These are phyloP conservation scores for Spodoptera litura DNA, from an alignment of 1,140 invertebrate species.

Conservation along the genomic window DNA sequence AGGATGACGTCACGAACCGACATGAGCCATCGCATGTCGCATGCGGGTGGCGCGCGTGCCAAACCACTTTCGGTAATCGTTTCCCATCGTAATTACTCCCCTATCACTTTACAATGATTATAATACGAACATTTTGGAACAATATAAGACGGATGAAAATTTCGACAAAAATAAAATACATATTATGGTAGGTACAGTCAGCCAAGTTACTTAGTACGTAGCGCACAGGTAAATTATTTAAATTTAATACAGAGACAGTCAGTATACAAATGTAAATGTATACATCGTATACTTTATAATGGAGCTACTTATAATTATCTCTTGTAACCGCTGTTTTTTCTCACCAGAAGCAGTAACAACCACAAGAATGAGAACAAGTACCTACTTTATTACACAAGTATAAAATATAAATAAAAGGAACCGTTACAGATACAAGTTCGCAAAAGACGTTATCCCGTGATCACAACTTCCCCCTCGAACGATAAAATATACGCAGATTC, in stretches of 20 bases:
- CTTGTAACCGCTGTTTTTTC: no score
- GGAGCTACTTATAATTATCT: no score
- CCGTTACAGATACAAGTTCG: conserved; percentile 10
- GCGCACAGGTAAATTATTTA: no score
- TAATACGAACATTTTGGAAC: conserved; percentile 4
- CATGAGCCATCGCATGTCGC: conserved; percentile 52
- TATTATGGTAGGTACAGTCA: no score
- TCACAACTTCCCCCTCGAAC: conserved; percentile 40
- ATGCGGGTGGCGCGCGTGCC: conserved; percentile 65
- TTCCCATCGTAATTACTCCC: conserved; percentile 61
- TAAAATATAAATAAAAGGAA: conserved; percentile 28
- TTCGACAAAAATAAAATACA: no score
- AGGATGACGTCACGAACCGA: conserved; percentile 50
- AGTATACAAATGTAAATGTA: no score
- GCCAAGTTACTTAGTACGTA: no score
- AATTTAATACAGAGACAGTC: no score
- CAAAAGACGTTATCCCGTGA: conserved; percentile 34
- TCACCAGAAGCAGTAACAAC: no score
- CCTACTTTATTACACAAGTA: no score
- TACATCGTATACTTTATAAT: no score
- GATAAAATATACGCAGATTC: conserved; percentile 48
- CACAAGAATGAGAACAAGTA: no score
- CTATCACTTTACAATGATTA: conserved; percentile 57
- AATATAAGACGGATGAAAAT: background rate
- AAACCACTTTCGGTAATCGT: conserved; percentile 66